Base-by-base conservation (phyloP, 2,113 vertebrate genomes). In the Shinisaurus crocodilurus region DNA sequence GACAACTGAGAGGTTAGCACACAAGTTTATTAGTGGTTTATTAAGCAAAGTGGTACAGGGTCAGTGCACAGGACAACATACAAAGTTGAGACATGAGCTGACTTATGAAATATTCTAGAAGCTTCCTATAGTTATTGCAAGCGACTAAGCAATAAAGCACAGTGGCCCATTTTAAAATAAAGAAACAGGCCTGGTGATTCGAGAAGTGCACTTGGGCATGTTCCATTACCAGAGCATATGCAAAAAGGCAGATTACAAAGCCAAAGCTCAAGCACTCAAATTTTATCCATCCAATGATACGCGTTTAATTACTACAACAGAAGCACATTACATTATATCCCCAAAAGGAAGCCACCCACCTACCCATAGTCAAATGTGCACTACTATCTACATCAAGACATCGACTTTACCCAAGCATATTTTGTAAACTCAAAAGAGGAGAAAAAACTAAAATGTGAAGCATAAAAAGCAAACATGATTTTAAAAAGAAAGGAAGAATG, bases 21-120 rank as follows among this genome's bases (percentile, higher is more conserved):
- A 93, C 96, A 94, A 1, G 87, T 97, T 98, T 97, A 97, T 98
- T 97, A 93, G 93, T 45, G 90, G 8, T 97, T 97, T 96, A 96
- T 97, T 97, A 67, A 91, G 91, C 88, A 96, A 92, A 96, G 89
- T 1, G 50, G 93, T 93, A 96, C 94, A 96, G 95, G 91, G 85
- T 96, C 89, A 70, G 80, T 20, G 7, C 94, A 97, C 96, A 97
- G 37, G 63, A 95, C 72, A 88, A 65, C 48, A 45, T 32, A 86
- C 65, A 93, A 48, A 95, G 0, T 1, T 0, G 25, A 8, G 89
- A 80, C 88, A 90, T 77, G 81, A 83, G 76, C 57, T 8, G 16
- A 77, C 79, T 89, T 88, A 88, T 57, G 87, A 95, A 45, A 88
- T 0, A 87, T 70, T 86, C 92, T 0, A 16, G 92, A 63, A 69